A percentile compares a stretch with the other conserved stretches of the same genome.
phyloP scores from a whole-genome alignment of 2,797 vertebrate species.

The Rhinophrynus dorsalis region DNA sequence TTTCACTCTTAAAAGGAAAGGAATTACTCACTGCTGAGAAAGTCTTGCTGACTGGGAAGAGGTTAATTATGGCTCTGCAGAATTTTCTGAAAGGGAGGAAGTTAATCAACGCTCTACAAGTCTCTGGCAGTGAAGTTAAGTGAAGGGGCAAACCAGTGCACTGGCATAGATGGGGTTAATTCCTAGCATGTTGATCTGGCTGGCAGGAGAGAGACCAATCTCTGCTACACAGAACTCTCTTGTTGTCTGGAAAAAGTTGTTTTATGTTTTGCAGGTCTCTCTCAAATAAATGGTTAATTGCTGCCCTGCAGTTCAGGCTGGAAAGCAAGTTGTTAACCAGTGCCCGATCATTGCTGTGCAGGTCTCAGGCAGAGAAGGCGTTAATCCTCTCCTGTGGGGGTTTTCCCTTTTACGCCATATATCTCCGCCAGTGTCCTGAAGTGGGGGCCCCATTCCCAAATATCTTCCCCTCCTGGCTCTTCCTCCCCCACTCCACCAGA shows the following conservation, averaged over 20 bases:
- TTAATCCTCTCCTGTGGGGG: conserved; percentile 2
- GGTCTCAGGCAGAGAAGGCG: background rate
- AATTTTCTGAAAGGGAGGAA: background rate
- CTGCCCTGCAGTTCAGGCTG: background rate
- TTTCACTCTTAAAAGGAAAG: background rate
- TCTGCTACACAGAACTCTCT: background rate
- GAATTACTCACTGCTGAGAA: background rate
- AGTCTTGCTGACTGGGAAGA: background rate
- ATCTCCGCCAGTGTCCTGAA: conserved; percentile 85
- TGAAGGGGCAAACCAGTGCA: background rate
- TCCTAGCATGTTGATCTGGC: no score
- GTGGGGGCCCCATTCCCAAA: conserved; percentile 87
- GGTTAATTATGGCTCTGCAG: background rate
- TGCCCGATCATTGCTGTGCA: background rate
- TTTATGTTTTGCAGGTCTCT: background rate
- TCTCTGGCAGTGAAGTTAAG: background rate
- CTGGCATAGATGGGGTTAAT: conserved; percentile 9
- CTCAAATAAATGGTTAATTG: background rate
- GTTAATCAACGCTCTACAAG: background rate
- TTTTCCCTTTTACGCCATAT: conserved; percentile 65
- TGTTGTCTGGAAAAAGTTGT: background rate
- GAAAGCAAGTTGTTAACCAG: no score
- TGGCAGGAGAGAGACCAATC: background rate
- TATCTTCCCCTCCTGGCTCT: conserved; percentile 59
- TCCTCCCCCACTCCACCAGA: conserved; percentile 67